phyloP scores from a whole-genome alignment of 2,113 vertebrate species.

The Danio rerio region GRCz12tu NC_133181.1:35656501-35657000 shows the following conservation, averaged over 20 bases:
- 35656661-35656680: slow-evolving; percentile 43
- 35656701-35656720: slow-evolving; percentile 46
- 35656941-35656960: too few species aligned
- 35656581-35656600: slow-evolving; percentile 70
- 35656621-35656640: slow-evolving; percentile 72
- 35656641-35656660: slow-evolving; percentile 63
- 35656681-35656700: slow-evolving; percentile 6
- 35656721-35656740: slow-evolving; percentile 50
- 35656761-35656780: too few species aligned
- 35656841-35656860: too few species aligned
- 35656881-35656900: too few species aligned
- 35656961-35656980: too few species aligned
- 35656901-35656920: too few species aligned
- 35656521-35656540: slow-evolving; percentile 67
- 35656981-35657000: too few species aligned
- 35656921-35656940: too few species aligned
- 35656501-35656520: slow-evolving; percentile 47
- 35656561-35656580: slow-evolving; percentile 69
- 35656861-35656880: too few species aligned
- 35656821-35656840: too few species aligned
- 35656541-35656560: slow-evolving; percentile 66
- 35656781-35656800: too few species aligned
- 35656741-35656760: neutral
- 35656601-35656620: slow-evolving; percentile 59
- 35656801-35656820: too few species aligned